phyloP scores from a whole-genome alignment of 2,113 vertebrate genomes.

The Coptodon bakossiorum region DNA sequence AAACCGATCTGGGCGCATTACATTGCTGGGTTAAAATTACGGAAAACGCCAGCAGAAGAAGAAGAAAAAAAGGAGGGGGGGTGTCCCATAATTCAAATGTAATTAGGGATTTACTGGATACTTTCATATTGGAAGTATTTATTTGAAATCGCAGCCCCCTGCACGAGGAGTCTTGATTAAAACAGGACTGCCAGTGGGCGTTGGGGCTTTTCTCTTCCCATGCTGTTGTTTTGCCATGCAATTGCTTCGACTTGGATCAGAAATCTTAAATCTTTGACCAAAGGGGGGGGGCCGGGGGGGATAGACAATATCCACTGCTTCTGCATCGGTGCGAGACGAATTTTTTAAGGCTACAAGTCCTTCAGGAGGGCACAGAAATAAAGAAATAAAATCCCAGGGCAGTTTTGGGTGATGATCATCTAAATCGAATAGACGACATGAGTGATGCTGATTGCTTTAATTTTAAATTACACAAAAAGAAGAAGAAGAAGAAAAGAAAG shows the following conservation, averaged over 20 bases:
- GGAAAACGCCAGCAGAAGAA: not conserved
- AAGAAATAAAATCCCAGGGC: conserved; percentile 34
- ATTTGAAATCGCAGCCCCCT: conserved; percentile 30
- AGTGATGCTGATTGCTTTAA: conserved; percentile 1
- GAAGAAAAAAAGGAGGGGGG: not conserved
- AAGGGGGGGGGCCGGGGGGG: not conserved
- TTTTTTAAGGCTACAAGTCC: conserved; percentile 48
- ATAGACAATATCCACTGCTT: conserved; percentile 57
- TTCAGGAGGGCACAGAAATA: conserved; percentile 17
- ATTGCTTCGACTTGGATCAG: conserved; percentile 73
- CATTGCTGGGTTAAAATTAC: not conserved
- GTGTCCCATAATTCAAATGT: conserved; percentile 14
- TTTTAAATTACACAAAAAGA: not conserved
- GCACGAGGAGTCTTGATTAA: conserved; percentile 75
- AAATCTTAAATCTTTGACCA: conserved; percentile 56
- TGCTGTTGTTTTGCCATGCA: conserved; percentile 74
- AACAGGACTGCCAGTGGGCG: conserved; percentile 78
- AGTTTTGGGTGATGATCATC: conserved; percentile 15
- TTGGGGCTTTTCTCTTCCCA: conserved; percentile 72
- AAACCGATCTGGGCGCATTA: conserved; percentile 8
- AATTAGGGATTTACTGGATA: conserved; percentile 30
- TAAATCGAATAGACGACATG: not conserved
- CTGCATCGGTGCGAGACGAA: conserved; percentile 43
- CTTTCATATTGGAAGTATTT: conserved; percentile 36
- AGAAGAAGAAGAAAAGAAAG: not conserved